Evolutionary conservation across 2,888 invertebrate genomes (phyloP), one percentile per base, ranked within the genome.

Genomic region (Heteromurus nitidus): DNA sequence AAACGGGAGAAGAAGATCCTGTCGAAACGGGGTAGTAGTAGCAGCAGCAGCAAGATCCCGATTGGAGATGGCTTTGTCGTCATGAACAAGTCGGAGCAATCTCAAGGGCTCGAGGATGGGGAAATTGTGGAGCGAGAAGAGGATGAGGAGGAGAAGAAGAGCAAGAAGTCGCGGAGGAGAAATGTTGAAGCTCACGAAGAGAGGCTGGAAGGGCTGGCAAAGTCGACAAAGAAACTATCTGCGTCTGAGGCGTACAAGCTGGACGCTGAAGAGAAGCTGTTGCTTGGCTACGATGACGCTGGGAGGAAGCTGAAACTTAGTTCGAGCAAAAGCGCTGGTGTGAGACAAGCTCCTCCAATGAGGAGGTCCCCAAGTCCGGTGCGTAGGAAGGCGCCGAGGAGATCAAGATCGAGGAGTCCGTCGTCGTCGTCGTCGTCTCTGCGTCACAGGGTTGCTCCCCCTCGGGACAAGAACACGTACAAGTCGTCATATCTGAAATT

Each of bases 111-210:
- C 87, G 89, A 90, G 47, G 82, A 86, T 42, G 89, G 89, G 60
- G 93, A 92, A 90, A 94, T 94, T 86, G 90, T 84, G 1, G 84
- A n/a, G n/a, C n/a, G n/a, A n/a, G n/a, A n/a, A n/a, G n/a, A n/a
- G n/a, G n/a, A n/a, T n/a, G n/a, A 84, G 11, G 80, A 76, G 2
- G 30, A 24, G 91, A 87, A 94, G 93, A 82, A 93, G 93, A 88
- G 92, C 93, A 88, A 89, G 93, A 16, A 94, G n/a, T n/a, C n/a
- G n/a, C n/a, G n/a, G 24, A 53, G 22, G 53, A 18, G 20, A 24
- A 26, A 30, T 7, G 26, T 31, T 24, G 24, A 68, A 60, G 64
- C 18, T 20, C 53, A 53, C 53, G 58, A 58, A n/a, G 28, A 58
- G 1, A 9, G 3, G 58, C 28, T 58, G 16, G 58, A 58, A n/a